Conservation (phyloP, 2,113 vertebrate species). For the Caranx melampygus region DNA sequence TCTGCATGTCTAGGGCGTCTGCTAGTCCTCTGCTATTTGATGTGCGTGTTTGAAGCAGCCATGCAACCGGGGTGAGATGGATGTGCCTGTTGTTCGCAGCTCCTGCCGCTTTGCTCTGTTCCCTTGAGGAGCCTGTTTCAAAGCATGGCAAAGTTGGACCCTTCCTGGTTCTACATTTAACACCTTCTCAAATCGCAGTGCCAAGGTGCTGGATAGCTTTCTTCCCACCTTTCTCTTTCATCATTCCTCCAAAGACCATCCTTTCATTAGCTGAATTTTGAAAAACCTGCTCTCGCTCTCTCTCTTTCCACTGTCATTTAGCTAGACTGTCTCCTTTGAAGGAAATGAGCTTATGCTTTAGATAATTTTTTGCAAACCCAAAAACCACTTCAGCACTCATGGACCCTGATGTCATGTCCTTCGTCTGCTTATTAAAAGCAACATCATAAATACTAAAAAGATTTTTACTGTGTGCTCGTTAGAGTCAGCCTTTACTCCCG, state of each 20-base stretch:
- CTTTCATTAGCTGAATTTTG: constrained; percentile 42
- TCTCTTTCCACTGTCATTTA: constrained; percentile 38
- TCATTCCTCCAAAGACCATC: constrained; percentile 45
- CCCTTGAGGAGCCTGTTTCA: constrained; percentile 68
- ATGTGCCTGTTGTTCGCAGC: constrained; percentile 74
- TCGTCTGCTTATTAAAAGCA: constrained; percentile 9
- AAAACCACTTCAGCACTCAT: constrained; percentile 16
- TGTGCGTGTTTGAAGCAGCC: constrained; percentile 75
- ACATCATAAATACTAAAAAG: constrained; percentile 23
- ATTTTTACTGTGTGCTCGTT: constrained; percentile 8
- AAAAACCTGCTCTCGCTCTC: constrained; percentile 19
- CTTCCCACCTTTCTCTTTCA: constrained; percentile 49
- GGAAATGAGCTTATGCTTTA: constrained; percentile 29
- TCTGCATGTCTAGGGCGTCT: constrained; percentile 67
- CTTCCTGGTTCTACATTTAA: constrained; percentile 73
- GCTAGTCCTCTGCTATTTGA: constrained; percentile 72
- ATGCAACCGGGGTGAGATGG: constrained; percentile 56
- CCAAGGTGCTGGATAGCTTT: constrained; percentile 50
- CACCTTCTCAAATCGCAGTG: constrained; percentile 62
- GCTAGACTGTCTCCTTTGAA: constrained; percentile 18
- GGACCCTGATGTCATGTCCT: constrained; percentile 5
- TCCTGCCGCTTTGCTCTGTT: constrained; percentile 56
- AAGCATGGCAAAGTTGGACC: constrained; percentile 69
- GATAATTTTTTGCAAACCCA: constrained; percentile 3
- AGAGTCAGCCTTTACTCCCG: constrained; percentile 10